These are phyloP conservation scores for Sphaerodactylus townsendi DNA, from an alignment of 2,113 vertebrate genomes.

Conservation along the genomic window DNA sequence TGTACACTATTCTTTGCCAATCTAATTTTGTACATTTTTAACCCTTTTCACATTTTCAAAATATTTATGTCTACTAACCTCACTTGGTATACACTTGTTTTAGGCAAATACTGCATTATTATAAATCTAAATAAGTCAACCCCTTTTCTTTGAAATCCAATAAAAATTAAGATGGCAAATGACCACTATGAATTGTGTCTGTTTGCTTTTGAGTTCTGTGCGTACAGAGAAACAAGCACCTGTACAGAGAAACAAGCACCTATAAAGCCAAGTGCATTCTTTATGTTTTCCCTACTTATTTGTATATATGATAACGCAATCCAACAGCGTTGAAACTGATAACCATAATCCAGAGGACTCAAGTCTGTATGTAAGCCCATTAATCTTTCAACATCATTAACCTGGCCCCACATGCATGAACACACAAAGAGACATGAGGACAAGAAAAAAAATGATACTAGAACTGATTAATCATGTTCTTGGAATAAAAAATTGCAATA, in stretches of 20 bases:
- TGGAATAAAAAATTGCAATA: no score
- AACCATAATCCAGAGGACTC: neutral
- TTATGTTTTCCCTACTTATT: neutral
- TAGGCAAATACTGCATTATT: conserved; percentile 64
- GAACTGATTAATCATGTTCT: no score
- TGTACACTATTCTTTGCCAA: conserved; percentile 46
- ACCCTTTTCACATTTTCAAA: conserved; percentile 67
- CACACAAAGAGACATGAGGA: neutral
- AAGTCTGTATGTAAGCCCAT: neutral
- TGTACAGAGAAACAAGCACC: neutral
- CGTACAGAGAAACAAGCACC: neutral
- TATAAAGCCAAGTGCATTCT: neutral
- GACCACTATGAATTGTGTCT: conserved; percentile 28
- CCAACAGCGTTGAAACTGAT: neutral
- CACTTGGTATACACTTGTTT: conserved; percentile 62
- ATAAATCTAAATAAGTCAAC: conserved; percentile 61
- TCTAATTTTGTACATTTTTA: conserved; percentile 70
- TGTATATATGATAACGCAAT: neutral
- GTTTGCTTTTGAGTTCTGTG: conserved; percentile 27
- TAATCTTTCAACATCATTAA: neutral
- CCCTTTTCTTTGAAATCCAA: conserved; percentile 74
- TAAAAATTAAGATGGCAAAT: conserved; percentile 74
- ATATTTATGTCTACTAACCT: conserved; percentile 51
- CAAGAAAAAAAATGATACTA: no score
- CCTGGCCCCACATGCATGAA: no score